Conservation (phyloP, 2,113 vertebrate genomes). For the Rhinolophus sinicus region DNA sequence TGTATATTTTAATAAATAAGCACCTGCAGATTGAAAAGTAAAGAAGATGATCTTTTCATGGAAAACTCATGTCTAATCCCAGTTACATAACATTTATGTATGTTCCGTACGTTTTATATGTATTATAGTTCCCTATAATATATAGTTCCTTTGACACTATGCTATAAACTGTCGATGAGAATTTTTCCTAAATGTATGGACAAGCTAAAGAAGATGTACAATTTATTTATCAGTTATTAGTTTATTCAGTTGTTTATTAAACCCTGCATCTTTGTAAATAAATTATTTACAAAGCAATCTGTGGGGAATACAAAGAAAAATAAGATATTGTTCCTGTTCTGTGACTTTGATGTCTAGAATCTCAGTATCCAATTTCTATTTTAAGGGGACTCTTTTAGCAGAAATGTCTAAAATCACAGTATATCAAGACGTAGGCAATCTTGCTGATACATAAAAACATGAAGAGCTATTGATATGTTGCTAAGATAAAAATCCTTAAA, state of each 20-base stretch:
- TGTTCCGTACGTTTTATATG: background rate
- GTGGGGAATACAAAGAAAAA: background rate
- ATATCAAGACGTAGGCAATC: background rate
- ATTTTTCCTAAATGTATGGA: background rate
- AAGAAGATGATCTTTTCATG: background rate
- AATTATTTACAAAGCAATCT: background rate
- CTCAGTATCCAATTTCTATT: background rate
- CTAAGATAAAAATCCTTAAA: background rate
- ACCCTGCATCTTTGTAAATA: background rate
- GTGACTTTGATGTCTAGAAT: background rate
- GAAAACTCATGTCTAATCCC: background rate
- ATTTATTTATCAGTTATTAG: background rate
- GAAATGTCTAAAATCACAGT: background rate
- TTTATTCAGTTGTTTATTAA: background rate
- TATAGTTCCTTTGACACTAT: background rate
- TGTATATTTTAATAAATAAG: background rate
- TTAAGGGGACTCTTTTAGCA: background rate
- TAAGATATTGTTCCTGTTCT: background rate
- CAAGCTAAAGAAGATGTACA: background rate
- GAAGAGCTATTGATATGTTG: background rate
- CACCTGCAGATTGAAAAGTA: background rate
- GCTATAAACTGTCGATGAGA: background rate
- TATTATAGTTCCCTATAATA: background rate
- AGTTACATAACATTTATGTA: background rate
- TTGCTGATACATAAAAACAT: background rate